Percentiles rank a stretch among this genome's conserved stretches.
phyloP scores from a whole-genome alignment of 2,888 invertebrate genomes.

The Melikaiella ostensackeni region DNA sequence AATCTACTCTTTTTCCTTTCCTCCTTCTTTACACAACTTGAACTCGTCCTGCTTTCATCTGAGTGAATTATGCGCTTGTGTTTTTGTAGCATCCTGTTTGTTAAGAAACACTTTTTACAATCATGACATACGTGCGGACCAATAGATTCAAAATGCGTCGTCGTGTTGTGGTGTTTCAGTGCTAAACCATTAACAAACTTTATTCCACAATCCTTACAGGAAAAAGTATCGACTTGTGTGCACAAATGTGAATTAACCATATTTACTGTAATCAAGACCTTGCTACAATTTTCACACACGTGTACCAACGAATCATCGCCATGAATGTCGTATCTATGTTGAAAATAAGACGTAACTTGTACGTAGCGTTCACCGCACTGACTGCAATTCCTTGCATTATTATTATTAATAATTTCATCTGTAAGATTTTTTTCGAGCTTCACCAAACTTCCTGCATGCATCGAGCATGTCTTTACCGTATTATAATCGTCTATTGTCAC shows the following conservation, averaged over 20 bases:
- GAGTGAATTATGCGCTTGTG: conserved; percentile 47
- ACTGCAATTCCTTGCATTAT: not conserved
- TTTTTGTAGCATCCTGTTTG: conserved; percentile 55
- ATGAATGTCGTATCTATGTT: conserved; percentile 6
- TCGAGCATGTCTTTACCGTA: not conserved
- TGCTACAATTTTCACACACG: conserved; percentile 33
- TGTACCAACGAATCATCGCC: not conserved
- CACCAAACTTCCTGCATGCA: not conserved
- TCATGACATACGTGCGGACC: conserved; percentile 52
- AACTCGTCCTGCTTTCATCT: not conserved
- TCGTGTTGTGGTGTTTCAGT: conserved; percentile 40
- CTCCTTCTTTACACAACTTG: no score
- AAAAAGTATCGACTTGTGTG: conserved; percentile 17
- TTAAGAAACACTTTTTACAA: conserved; percentile 58
- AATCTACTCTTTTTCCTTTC: no score
- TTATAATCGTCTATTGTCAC: not conserved
- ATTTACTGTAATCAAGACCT: conserved; percentile 18
- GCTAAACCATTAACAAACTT: not conserved
- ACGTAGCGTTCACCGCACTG: not conserved
- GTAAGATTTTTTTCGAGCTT: not conserved
- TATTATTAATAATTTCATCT: not conserved
- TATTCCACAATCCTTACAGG: conserved; percentile 41
- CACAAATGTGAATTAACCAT: conserved; percentile 46
- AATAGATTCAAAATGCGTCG: conserved; percentile 52
- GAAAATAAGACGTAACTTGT: not conserved